These are phyloP conservation scores for Leptocoma aspasia DNA, from an alignment of 2,113 vertebrate genomes.

Conservation along the genomic window DNA sequence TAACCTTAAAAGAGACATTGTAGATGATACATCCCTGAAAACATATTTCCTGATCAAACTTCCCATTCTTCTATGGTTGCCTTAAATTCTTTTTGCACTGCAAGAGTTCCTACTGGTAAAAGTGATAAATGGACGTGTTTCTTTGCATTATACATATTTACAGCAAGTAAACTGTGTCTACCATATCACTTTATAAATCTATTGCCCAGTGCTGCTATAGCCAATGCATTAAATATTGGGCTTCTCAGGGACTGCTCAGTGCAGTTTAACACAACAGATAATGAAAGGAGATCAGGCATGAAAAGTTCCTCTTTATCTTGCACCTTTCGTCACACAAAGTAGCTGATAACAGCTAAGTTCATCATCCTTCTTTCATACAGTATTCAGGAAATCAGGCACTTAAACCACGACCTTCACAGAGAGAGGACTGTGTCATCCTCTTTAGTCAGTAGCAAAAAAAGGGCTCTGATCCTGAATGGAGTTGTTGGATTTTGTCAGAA, in stretches of 20 bases:
- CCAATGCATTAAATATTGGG: not conserved
- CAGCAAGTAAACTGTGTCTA: slow-evolving; percentile 1
- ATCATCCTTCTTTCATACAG: slow-evolving; percentile 17
- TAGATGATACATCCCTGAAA: not conserved
- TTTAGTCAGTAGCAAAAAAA: not conserved
- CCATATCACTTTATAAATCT: slow-evolving; percentile 22
- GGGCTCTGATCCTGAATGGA: not conserved
- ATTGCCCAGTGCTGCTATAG: not conserved
- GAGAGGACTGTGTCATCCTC: not conserved
- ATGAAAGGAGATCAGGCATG: slow-evolving; percentile 12
- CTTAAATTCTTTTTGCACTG: not conserved
- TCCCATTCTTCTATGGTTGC: not conserved
- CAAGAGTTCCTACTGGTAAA: not conserved
- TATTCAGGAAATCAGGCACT: slow-evolving; percentile 21
- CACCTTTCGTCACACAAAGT: not conserved
- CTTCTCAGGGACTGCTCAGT: not conserved
- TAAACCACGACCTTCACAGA: slow-evolving; percentile 22
- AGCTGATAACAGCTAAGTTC: slow-evolving; percentile 26
- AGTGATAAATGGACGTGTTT: slow-evolving; percentile 20
- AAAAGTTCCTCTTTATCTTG: slow-evolving; percentile 33
- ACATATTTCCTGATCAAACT: not conserved
- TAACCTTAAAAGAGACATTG: not conserved
- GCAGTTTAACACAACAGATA: slow-evolving; percentile 11
- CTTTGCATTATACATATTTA: slow-evolving; percentile 37
- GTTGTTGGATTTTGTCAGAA: not conserved